Conservation (phyloP, 1,140 invertebrate genomes). For the Rhopalosiphum maidis region DNA sequence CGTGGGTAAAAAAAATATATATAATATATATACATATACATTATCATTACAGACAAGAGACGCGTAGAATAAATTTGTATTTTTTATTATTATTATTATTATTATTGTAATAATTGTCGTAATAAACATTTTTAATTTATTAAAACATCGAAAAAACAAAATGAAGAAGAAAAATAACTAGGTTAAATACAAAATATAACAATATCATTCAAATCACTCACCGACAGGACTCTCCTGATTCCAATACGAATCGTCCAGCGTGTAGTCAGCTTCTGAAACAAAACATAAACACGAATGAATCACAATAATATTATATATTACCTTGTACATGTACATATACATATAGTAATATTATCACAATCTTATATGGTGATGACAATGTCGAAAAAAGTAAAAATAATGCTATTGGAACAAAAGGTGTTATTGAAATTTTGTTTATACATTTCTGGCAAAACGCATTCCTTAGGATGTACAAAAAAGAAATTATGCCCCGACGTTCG, state of each 20-base stretch:
- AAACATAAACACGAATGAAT: slow-evolving; percentile 59
- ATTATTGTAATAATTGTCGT: background rate
- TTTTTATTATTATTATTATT: slow-evolving; percentile 38
- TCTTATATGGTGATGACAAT: background rate
- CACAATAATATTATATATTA: background rate
- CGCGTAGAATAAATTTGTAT: slow-evolving; percentile 22
- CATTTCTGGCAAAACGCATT: background rate
- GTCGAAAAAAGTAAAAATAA: background rate
- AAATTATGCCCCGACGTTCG: slow-evolving; percentile 34
- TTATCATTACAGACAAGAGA: background rate
- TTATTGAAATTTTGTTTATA: background rate
- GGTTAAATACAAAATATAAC: background rate
- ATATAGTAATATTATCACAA: background rate
- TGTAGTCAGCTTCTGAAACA: slow-evolving; percentile 87
- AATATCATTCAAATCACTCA: slow-evolving; percentile 69
- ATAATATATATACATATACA: background rate
- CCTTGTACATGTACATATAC: background rate
- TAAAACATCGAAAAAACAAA: background rate
- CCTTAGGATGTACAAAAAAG: background rate
- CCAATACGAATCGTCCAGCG: slow-evolving; percentile 89
- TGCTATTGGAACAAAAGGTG: background rate
- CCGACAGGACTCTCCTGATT: slow-evolving; percentile 86
- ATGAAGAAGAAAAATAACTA: background rate
- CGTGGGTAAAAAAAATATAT: slow-evolving; percentile 30
- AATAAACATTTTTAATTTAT: slow-evolving; percentile 29